Conservation (phyloP, 2,113 vertebrate genomes). For the Columba livia region DNA sequence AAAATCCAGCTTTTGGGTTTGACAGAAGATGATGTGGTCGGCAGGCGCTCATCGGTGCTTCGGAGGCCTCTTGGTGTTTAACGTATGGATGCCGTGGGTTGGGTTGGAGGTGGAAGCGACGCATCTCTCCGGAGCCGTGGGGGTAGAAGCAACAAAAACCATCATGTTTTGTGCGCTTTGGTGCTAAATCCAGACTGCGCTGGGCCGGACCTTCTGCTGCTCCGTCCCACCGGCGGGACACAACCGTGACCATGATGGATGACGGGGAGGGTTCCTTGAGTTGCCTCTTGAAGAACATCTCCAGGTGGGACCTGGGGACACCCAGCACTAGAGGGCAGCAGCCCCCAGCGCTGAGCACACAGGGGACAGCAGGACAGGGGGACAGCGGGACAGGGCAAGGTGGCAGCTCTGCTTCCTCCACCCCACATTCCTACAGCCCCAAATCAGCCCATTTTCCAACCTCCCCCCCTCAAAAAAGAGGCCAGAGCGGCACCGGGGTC, state of each 20-base stretch:
- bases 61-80: too few relatives aligned
- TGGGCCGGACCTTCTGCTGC: background rate
- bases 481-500: too few relatives aligned
- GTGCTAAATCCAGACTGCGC: background rate
- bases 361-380: background rate
- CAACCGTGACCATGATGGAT: too few relatives aligned
- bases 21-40: background rate
- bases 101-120: background rate
- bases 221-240: background rate
- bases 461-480: too few relatives aligned
- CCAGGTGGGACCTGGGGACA: background rate
- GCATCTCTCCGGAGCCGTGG: background rate
- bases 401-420: background rate
- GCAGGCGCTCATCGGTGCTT: accelerated
- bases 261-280: accelerated
- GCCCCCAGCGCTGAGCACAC: background rate
- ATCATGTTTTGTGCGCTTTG: background rate
- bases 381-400: background rate
- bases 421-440: background rate
- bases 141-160: background rate
- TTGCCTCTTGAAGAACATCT: background rate
- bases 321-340: constrained; percentile 41
- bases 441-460: too few relatives aligned
- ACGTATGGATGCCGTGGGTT: accelerated
- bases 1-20: background rate